Base-by-base conservation (phyloP, 92 coral and sea anemone genomes). In the Porites lobata region DNA sequence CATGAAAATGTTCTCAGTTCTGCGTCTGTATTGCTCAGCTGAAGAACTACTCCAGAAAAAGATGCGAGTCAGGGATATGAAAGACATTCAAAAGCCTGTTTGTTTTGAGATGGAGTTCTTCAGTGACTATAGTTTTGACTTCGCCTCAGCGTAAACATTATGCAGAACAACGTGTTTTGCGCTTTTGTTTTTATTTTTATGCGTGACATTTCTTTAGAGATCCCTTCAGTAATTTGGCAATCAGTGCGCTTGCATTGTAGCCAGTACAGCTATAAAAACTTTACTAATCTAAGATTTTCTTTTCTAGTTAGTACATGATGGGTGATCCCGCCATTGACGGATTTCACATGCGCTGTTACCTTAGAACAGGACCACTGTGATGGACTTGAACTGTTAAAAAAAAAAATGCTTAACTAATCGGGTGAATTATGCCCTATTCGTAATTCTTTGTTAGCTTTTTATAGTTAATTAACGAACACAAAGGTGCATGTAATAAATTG, bases 111-210 rank as follows among this genome's bases (percentile, higher is more conserved):
- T 65, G 69, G 8, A 65, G 11, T 13, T 4, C 69, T 67, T 67
- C 11, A 20, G 0, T 7, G 11, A 14, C 43, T 20, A 20, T 32
- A 24, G 11, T 8, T 67, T 18, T 67, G 72, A 18, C 72, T 1
- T 20, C 72, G 72, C 13, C 38, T n/a, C 72, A 8, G 72, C 13
- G 72, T 67, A n/a, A 69, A 69, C 51, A 69, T 69, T 26, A 69
- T 69, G 75, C 72, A 69, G 52, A 50, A 51, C 38, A 32, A 29
- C 26, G 26, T 8, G 26, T 67, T 43, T 20, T 29, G 32, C 72
- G 26, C 13, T 24, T 67, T 43, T 20, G 43, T 43, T 20, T 67
- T 20, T 9, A 18, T 11, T 67, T 29, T 20, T 20, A 43, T 67
- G 13, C 32, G 21, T 67, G 7, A 43, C 72, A 20, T 20, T 67